Conservation (phyloP, 2,113 vertebrate genomes). For the Cathartes aura region DNA sequence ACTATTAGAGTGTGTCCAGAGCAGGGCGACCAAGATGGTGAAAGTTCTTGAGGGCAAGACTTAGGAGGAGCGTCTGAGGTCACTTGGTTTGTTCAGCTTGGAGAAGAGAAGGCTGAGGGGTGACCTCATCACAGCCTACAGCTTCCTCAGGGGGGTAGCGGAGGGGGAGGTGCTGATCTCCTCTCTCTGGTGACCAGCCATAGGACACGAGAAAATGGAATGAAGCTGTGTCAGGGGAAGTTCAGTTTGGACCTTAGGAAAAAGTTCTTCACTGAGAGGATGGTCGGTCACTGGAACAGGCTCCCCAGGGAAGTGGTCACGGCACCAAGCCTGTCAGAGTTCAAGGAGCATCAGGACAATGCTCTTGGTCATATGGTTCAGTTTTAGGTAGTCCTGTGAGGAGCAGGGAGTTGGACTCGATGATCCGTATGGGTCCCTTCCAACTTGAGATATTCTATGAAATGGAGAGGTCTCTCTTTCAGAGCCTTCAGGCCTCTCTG, state of each 20-base stretch:
- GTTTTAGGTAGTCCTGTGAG: neutral
- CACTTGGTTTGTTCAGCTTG: neutral
- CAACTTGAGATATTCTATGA: neutral
- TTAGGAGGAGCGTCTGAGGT: neutral
- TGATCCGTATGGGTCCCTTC: neutral
- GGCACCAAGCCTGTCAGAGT: neutral
- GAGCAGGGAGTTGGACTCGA: neutral
- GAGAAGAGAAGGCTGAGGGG: neutral
- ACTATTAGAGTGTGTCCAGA: neutral
- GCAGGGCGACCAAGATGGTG: neutral
- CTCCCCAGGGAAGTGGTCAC: neutral
- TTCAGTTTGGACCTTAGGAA: neutral
- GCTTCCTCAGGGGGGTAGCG: fast-evolving
- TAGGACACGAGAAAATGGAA: neutral
- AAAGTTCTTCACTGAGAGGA: neutral
- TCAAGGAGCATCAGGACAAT: neutral
- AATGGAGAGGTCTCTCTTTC: no score
- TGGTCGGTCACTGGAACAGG: neutral
- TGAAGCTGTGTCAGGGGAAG: neutral
- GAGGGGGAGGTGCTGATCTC: neutral
- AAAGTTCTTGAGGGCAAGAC: neutral
- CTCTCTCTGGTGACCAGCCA: neutral
- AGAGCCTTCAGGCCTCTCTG: no score
- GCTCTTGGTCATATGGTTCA: neutral
- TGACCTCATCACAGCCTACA: neutral